phyloP scores from a whole-genome alignment of 2,113 vertebrate species.

The Passer montanus region DNA sequence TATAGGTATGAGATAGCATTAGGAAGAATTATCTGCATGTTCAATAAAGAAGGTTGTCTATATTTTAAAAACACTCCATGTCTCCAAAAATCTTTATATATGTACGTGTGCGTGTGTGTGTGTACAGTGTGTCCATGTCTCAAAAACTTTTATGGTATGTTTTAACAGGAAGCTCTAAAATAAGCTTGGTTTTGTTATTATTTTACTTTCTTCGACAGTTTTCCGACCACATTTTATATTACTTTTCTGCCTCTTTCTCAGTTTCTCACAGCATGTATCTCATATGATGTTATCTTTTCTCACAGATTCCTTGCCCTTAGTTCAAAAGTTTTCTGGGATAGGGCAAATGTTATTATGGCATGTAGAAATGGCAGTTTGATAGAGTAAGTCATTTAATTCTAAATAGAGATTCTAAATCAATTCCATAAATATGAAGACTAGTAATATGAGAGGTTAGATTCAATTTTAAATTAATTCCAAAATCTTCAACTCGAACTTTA shows the following conservation, averaged over 20 bases:
- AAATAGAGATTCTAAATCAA: slow-evolving; percentile 4
- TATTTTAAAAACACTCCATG: neutral
- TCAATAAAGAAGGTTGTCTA: neutral
- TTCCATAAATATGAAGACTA: neutral
- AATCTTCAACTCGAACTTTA: neutral
- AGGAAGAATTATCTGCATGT: neutral
- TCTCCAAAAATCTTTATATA: neutral
- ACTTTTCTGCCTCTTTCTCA: neutral
- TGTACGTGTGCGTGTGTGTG: neutral
- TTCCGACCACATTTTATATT: neutral
- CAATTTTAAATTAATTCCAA: slow-evolving; percentile 27
- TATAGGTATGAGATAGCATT: neutral
- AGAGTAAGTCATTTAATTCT: slow-evolving; percentile 2
- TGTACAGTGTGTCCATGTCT: neutral
- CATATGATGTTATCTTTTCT: neutral
- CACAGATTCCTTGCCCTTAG: neutral
- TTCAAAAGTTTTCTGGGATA: neutral
- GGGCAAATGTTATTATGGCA: neutral
- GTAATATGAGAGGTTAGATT: neutral
- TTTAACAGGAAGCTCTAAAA: neutral
- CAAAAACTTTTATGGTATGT: neutral
- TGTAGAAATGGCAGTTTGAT: neutral
- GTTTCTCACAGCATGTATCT: neutral
- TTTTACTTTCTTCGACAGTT: neutral
- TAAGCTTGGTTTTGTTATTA: neutral